Base-by-base conservation (phyloP, 1,140 invertebrate genomes). In the Babylonia areolata region DNA sequence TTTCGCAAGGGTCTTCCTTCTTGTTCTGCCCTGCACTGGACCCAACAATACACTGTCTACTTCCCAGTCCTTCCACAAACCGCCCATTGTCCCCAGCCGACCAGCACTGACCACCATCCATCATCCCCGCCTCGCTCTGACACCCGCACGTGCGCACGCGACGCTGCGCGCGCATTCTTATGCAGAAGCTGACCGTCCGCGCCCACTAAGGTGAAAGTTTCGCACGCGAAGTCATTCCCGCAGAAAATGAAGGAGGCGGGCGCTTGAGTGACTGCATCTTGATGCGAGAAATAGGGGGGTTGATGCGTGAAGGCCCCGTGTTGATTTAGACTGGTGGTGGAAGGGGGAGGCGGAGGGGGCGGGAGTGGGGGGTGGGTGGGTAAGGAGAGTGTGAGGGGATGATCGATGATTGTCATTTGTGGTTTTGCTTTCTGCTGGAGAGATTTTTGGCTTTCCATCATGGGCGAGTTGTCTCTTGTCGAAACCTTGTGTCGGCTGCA, bases 61-160 rank as follows among this genome's bases (percentile, higher is more conserved):
- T 23, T 64, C 17, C 23, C 28, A 5, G 6, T 23, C 17, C 58
- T 11, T 23, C 20, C 28, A 1, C 20, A 28, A 64, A 23, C 58
- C 58, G 6, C 58, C 28, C 58, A 64, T 64, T 64, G 58, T 64
- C 58, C 58, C 58, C 6, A 23, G 58, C 28, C 15, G 58, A 23
- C 17, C 20, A 23, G 28, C 15, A 64, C 58, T 64, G 58, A 64
- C 58, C 58, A 64, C 58, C 58, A 64, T 64, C 58, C 58, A 64
- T 64, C 58, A 64, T 64, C 58, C 58, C 58, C 58, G 58, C 58
- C 58, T 64, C 58, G 58, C 58, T 28, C 58, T 64, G 58, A 64
- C 58, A 64, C 58, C 58, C 58, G 58, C 58, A 64, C 58, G 58
- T 64, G 58, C 58, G 58, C 58, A 64, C 58, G 58, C 58, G 58